Percentiles rank a stretch among this genome's conserved stretches.
phyloP scores from a whole-genome alignment of 1,140 invertebrate genomes.

The Portunus trituberculatus region DNA sequence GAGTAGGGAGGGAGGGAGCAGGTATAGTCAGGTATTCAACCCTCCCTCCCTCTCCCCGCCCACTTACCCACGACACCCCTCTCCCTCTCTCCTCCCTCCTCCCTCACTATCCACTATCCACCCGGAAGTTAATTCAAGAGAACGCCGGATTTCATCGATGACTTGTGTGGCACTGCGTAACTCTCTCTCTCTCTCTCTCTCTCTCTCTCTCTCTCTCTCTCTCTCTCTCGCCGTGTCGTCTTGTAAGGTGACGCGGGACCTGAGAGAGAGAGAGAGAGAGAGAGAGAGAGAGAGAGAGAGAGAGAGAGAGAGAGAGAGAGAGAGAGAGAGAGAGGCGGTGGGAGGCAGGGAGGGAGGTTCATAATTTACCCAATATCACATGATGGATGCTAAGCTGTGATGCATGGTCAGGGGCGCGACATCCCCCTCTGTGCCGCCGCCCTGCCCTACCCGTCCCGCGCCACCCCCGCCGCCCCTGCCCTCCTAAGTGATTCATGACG shows the following conservation, averaged over 20 bases:
- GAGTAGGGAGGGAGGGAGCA: background rate
- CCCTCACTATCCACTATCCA: background rate
- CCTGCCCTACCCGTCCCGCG: too few relatives aligned
- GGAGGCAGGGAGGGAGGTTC: background rate
- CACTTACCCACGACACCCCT: background rate
- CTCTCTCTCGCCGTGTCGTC: background rate
- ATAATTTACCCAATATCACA: background rate
- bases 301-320: too few relatives aligned
- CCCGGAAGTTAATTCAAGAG: constrained; percentile 17
- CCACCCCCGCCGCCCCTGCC: background rate
- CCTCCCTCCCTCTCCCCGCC: background rate
- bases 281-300: too few relatives aligned
- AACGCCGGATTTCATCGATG: background rate
- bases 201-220: background rate
- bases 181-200: constrained; percentile 18
- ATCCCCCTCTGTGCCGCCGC: background rate
- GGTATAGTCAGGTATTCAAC: background rate
- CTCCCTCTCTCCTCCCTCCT: background rate
- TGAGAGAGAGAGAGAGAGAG: too few relatives aligned
- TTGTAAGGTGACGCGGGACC: background rate
- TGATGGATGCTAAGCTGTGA: constrained; percentile 6
- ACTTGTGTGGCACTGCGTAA: background rate
- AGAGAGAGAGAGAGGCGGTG: background rate
- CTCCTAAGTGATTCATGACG: background rate
- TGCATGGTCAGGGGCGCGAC: background rate